phyloP scores from a whole-genome alignment of 1,140 invertebrate genomes.

The Sitobion miscanthi region DNA sequence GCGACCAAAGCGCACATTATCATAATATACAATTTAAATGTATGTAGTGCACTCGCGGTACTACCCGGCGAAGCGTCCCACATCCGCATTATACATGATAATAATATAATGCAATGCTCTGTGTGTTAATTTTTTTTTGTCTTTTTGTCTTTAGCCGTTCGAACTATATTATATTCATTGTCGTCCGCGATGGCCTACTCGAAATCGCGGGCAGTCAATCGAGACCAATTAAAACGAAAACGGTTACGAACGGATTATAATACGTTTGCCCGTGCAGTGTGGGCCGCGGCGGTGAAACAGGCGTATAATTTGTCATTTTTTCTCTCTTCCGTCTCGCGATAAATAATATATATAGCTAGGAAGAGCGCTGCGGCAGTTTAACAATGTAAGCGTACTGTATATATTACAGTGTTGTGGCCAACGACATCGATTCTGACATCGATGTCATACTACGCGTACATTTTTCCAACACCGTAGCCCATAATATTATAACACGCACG shows the following conservation, averaged over 20 bases:
- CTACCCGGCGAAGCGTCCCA: constrained; percentile 18
- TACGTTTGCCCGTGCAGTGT: not conserved
- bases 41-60: not conserved
- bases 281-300: not conserved
- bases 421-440: not conserved
- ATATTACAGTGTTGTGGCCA: not conserved
- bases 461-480: not conserved
- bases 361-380: not conserved
- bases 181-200: not conserved
- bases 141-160: not conserved
- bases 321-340: not conserved
- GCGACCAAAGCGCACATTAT: not conserved
- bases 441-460: not conserved
- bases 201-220: constrained; percentile 2
- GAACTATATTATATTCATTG: not conserved
- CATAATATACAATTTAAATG: not conserved
- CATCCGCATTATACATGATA: not conserved
- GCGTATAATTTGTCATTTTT: constrained; percentile 13
- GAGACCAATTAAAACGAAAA: constrained; percentile 42
- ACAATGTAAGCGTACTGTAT: not conserved
- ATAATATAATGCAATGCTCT: not conserved
- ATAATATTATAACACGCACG: too few species aligned
- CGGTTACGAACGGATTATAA: not conserved
- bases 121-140: constrained; percentile 24
- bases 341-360: not conserved